Base-by-base conservation (phyloP, 2,797 vertebrate genomes). In the Sebastes kiyomatsui region DNA sequence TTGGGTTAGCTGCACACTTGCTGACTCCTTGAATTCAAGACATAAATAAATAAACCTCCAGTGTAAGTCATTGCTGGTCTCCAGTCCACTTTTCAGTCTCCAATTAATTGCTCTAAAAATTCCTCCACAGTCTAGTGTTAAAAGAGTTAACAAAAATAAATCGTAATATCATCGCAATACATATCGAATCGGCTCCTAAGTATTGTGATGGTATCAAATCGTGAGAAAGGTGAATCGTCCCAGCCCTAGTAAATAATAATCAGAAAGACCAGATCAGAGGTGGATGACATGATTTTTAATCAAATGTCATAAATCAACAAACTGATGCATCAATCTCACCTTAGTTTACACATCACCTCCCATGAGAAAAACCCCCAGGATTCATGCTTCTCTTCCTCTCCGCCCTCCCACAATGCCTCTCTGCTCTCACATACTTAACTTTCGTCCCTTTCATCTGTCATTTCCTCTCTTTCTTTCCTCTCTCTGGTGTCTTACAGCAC, bases 371-470 rank as follows among this genome's bases (percentile, higher is more conserved):
- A 16, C 11, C 28, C 38, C 30, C 46, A 38, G 38, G 22, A 65
- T 65, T 28, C 28, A 60, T 42, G 32, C 64, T n/a, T 13, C 27
- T 56, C 58, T 64, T 27, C 7, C 62, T 38, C 67, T 20, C 32
- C 56, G 14, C 11, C 27, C 27, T 71, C 66, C 28, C 61, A 69
- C 60, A 72, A 28, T 59, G 54, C 71, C 69, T 62, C 54, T 70
- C 67, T 70, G 52, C 73, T 74, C 65, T 62, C 67, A 28, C 20
- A 66, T 9, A 22, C 61, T 66, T 35, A 60, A 75, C 78, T 79
- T 32, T 11, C 54, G 12, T 18, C n/a, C 10, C 49, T 83, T 76
- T 80, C 72, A 77, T 80, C 42, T 74, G 42, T 83, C 30, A 59
- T 14, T 56, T 60, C 52, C 42, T 62, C 61, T 61, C 35, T 71